These are phyloP conservation scores for Nasonia giraulti DNA, from an alignment of 1,140 invertebrate species.

Conservation along the genomic window DNA sequence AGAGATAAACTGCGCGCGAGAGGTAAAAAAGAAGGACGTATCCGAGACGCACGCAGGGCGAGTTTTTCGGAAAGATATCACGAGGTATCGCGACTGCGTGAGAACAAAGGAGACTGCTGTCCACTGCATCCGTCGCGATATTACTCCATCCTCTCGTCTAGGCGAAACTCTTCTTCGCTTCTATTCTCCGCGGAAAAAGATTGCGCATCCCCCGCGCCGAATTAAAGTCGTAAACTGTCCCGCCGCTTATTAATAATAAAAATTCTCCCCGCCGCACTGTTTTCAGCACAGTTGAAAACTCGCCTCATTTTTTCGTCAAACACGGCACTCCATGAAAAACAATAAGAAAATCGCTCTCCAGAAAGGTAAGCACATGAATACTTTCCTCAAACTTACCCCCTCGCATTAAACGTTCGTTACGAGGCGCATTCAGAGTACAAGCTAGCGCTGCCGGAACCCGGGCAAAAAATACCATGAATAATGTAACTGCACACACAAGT, in stretches of 20 bases:
- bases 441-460: too few relatives aligned
- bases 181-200: background rate
- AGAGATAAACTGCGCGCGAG: background rate
- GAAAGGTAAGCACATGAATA: background rate
- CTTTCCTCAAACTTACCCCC: background rate
- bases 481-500: background rate
- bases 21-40: background rate
- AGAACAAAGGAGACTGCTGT: constrained; percentile 5
- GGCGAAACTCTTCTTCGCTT: constrained; percentile 12
- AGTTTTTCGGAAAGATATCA: constrained; percentile 18
- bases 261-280: too few relatives aligned
- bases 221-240: constrained; percentile 28
- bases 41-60: background rate
- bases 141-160: constrained; percentile 10
- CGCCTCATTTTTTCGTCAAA: background rate
- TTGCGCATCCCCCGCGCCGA: background rate
- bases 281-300: background rate
- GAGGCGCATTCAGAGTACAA: background rate
- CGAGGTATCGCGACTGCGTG: background rate
- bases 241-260: constrained; percentile 7
- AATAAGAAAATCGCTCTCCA: background rate
- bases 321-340: background rate
- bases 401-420: constrained; percentile 14
- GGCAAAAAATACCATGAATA: constrained; percentile 29
- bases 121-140: constrained; percentile 25